These are phyloP conservation scores for Plodia interpunctella DNA, from an alignment of 1,140 invertebrate genomes.

Conservation along the genomic window DNA sequence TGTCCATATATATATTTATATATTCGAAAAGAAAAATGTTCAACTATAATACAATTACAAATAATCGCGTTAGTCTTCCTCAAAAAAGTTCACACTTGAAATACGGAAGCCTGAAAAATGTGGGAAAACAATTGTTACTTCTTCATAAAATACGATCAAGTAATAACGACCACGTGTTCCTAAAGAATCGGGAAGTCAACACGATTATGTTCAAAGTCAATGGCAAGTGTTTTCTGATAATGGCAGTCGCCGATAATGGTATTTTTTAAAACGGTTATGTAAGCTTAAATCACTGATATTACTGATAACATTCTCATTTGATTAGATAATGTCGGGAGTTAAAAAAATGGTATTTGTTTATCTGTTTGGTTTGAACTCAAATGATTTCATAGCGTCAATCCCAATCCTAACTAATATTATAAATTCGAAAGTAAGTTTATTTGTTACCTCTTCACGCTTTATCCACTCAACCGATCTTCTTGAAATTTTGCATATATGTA, in stretches of 20 bases:
- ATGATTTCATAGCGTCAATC: too few species aligned
- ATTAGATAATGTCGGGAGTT: background rate
- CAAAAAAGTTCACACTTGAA: too few species aligned
- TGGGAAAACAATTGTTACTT: background rate
- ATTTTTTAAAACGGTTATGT: background rate
- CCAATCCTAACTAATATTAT: too few species aligned
- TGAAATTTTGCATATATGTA: too few species aligned
- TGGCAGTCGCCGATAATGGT: background rate
- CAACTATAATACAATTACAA: too few species aligned
- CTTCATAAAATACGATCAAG: background rate
- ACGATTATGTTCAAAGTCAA: background rate
- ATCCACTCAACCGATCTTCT: too few species aligned
- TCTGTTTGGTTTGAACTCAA: constrained; percentile 1
- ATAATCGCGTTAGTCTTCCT: too few species aligned
- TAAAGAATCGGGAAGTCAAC: background rate
- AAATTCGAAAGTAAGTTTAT: too few species aligned
- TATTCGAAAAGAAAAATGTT: too few species aligned
- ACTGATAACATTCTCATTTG: background rate
- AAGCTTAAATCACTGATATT: background rate
- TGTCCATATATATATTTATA: too few species aligned
- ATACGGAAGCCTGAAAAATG: background rate
- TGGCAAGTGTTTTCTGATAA: background rate
- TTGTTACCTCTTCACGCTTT: too few species aligned
- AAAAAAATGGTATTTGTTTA: background rate
- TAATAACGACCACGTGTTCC: background rate